Conservation (phyloP, 2,113 vertebrate genomes). For the Chamaetylas fuelleborni region DNA sequence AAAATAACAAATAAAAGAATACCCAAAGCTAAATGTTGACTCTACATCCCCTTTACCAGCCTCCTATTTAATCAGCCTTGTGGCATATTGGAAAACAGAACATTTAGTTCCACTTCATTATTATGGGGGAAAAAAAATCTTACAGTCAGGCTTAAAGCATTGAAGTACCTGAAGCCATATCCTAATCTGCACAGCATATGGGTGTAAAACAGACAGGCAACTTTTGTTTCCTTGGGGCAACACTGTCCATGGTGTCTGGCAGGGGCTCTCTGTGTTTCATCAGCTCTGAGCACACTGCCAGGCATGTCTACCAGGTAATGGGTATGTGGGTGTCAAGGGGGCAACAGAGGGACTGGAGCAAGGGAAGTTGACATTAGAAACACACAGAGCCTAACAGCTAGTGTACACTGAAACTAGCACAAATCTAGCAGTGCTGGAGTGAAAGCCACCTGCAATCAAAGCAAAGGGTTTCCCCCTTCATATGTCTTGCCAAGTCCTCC, state of each 20-base stretch:
- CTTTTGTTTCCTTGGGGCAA: constrained; percentile 37
- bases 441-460: neutral
- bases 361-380: neutral
- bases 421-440: neutral
- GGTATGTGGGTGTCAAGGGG: neutral
- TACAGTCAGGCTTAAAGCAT: neutral
- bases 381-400: neutral
- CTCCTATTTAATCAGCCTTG: constrained; percentile 31
- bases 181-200: constrained; percentile 27
- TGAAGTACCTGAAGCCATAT: constrained; percentile 1
- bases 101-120: constrained; percentile 44
- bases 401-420: neutral
- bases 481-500: neutral
- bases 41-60: neutral
- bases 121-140: neutral
- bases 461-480: neutral
- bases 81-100: constrained; percentile 20
- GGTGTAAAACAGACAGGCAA: neutral
- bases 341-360: neutral
- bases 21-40: constrained; percentile 42
- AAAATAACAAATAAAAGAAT: constrained; percentile 37
- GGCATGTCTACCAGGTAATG: rapidly evolving
- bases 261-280: neutral
- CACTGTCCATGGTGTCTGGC: neutral
- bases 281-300: neutral